Base-by-base conservation (phyloP, 2,113 vertebrate species). In the Castor canadensis region DNA sequence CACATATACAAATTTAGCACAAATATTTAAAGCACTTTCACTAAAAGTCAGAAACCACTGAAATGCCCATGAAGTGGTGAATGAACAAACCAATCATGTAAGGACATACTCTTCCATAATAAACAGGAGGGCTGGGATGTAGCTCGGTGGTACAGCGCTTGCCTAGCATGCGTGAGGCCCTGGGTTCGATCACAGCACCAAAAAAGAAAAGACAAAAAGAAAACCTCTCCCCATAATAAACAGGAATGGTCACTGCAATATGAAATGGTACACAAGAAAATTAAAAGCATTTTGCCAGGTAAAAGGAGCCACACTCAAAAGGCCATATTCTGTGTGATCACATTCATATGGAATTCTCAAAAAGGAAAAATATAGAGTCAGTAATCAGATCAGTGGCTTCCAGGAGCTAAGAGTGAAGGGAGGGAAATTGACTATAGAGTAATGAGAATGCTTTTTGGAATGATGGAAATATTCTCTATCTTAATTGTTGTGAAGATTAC, bases 351-450 rank as follows among this genome's bases (percentile, higher is more conserved):
- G 4, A 24, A 54, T 75, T 93, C 35, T 86, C 45, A 30, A 94
- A 88, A 62, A 40, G 54, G 2, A 66, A 86, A 85, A 77, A 45
- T 64, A 47, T 26, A 62, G 47, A 22, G 10, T 47, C 76, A 71
- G 71, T 92, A 81, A 73, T 92, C 24, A 88, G 12, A 76, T 82
- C 43, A 47, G 49, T 71, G 81, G 54, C 26, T 95, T 95, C 32
- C 38, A 73, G 32, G 9, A 35, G 5, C n/a, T 45, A 4, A 2
- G 7, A 13, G 7, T 35, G 1, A 28, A 2, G 13, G 30, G 1
- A 82, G 40, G 32, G 24, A 91, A 93, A 89, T 0, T 91, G 43
- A 52, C 45, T 75, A 75, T 0, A 45, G 3, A 40, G 3, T 19
- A 77, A 94, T 22, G 7, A 82, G 17, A 95, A 66, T 24, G 89